These are phyloP conservation scores for Chromobotia macracanthus DNA, from an alignment of 2,797 vertebrate species.

Conservation along the genomic window DNA sequence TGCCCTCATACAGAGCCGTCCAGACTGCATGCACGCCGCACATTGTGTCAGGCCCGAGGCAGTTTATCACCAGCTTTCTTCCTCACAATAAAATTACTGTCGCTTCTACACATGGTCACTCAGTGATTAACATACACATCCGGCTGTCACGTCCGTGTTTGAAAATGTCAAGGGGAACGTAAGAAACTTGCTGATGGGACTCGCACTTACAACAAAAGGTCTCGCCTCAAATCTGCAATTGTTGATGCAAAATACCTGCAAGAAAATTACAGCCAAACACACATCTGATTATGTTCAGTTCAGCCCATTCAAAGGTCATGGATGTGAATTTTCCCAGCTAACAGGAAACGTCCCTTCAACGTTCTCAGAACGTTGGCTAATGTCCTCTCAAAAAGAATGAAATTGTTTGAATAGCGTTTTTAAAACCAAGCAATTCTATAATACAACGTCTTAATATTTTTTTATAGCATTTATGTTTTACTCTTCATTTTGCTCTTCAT, in stretches of 20 bases:
- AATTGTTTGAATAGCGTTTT: too few species aligned
- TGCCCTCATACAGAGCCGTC: neutral
- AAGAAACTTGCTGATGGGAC: neutral
- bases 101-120: conserved; percentile 22
- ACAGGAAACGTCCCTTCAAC: too few species aligned
- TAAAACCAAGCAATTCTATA: too few species aligned
- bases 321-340: neutral
- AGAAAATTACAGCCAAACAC: conserved; percentile 6
- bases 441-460: too few species aligned
- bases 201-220: neutral
- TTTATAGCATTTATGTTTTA: neutral
- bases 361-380: too few species aligned
- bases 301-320: neutral
- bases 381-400: too few species aligned
- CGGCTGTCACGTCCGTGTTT: neutral
- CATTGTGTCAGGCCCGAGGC: neutral
- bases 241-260: neutral
- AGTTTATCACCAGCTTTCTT: conserved; percentile 4
- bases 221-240: conserved; percentile 6
- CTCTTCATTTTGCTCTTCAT: too few species aligned
- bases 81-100: conserved; percentile 37
- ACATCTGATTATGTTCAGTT: neutral
- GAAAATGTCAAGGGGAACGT: conserved; percentile 52
- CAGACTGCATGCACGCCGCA: neutral
- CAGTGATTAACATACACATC: neutral